These are phyloP conservation scores for Stichodactyla mertensii DNA, from an alignment of 64 coral and sea anemone genomes.

Conservation along the genomic window DNA sequence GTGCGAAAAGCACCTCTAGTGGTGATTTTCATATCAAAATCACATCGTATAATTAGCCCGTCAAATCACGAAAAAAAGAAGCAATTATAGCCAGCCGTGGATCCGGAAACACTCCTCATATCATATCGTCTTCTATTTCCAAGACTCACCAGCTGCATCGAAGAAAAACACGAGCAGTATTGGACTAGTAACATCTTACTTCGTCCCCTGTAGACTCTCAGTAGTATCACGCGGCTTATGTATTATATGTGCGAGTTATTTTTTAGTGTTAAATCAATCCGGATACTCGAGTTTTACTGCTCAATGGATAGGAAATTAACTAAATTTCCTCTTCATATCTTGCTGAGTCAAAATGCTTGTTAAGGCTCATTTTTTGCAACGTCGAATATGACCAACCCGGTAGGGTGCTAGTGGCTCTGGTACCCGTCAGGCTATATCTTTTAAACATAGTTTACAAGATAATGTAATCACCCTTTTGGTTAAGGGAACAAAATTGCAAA, in stretches of 20 bases:
- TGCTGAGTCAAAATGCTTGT: slow-evolving; percentile 17
- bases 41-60: slow-evolving; percentile 9
- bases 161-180: not conserved
- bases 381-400: not conserved
- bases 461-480: not conserved
- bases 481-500: slow-evolving; percentile 1
- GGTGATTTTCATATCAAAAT: not conserved
- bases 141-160: not conserved
- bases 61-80: slow-evolving; percentile 16
- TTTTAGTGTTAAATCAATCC: slow-evolving; percentile 23
- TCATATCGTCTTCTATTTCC: not conserved
- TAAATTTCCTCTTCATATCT: slow-evolving; percentile 27
- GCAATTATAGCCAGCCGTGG: not conserved
- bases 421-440: not conserved
- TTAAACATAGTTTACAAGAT: slow-evolving; percentile 5
- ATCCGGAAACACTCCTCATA: not conserved
- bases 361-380: not conserved
- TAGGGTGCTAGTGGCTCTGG: slow-evolving; percentile 6
- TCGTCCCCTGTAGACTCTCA: not conserved
- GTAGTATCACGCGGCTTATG: not conserved
- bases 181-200: not conserved
- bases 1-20: not conserved
- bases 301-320: slow-evolving; percentile 21
- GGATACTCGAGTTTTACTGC: slow-evolving; percentile 20
- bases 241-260: slow-evolving; percentile 7